These are phyloP conservation scores for Scatophagus argus DNA, from an alignment of 2,113 vertebrate species.

Conservation along the genomic window DNA sequence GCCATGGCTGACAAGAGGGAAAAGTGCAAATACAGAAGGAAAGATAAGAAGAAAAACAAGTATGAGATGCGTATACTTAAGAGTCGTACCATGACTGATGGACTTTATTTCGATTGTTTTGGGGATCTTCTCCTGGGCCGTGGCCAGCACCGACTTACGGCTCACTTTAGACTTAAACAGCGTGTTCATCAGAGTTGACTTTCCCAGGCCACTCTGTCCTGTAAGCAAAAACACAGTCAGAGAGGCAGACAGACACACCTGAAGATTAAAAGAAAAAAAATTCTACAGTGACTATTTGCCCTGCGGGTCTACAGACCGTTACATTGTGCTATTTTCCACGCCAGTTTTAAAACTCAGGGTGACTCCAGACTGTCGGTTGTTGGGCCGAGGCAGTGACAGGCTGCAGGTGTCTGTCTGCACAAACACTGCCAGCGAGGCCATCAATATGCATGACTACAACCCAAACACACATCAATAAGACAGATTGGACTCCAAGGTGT, in stretches of 20 bases:
- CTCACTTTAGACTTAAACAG: conserved; percentile 99
- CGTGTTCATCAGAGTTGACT: conserved; percentile 98
- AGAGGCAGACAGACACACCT: conserved; percentile 10
- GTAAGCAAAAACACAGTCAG: conserved; percentile 27
- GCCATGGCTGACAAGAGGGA: background rate
- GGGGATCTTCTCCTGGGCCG: conserved; percentile 93
- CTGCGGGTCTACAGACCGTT: background rate
- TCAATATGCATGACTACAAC: conserved; percentile 5
- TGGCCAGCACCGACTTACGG: conserved; percentile 92
- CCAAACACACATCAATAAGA: conserved; percentile 20
- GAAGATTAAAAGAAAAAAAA: background rate
- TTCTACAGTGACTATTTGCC: background rate
- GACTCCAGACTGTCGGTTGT: conserved; percentile 10
- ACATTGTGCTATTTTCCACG: background rate
- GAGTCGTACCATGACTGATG: conserved; percentile 90
- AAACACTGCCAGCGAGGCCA: conserved; percentile 25
- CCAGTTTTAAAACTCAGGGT: background rate
- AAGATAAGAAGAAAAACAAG: background rate
- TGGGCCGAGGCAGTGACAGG: conserved; percentile 24
- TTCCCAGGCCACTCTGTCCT: conserved; percentile 98
- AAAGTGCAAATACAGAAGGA: background rate
- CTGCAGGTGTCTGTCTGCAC: conserved; percentile 46
- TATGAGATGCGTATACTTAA: background rate
- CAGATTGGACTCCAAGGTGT: background rate
- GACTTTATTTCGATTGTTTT: conserved; percentile 99